Conservation (phyloP, 2,797 vertebrate species). For the Helicolenus hilgendorfi region DNA sequence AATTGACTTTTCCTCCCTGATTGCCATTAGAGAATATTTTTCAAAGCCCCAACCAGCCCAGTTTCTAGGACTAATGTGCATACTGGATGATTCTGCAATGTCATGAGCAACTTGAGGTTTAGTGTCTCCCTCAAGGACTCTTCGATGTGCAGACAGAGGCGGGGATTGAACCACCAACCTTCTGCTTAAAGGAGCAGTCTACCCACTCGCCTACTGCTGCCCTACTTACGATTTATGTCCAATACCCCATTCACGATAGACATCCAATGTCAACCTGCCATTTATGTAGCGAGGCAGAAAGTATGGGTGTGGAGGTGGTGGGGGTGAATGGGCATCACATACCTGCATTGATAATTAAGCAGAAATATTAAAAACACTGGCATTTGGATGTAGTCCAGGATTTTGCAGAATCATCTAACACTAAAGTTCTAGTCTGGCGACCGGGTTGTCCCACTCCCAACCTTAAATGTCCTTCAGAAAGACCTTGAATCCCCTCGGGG, state of each 20-base stretch:
- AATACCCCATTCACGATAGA: no score
- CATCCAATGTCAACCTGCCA: not conserved
- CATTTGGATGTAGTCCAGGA: not conserved
- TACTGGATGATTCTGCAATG: not conserved
- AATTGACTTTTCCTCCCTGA: not conserved
- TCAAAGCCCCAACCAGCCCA: not conserved
- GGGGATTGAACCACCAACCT: no score
- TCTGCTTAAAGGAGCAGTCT: no score
- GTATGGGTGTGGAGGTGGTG: not conserved
- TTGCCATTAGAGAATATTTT: not conserved
- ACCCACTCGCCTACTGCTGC: no score
- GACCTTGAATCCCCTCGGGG: not conserved
- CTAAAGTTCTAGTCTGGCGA: not conserved
- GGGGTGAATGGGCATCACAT: not conserved
- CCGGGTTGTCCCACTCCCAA: not conserved
- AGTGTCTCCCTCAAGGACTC: no score
- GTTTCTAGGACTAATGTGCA: not conserved
- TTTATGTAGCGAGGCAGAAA: not conserved
- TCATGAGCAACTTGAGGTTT: no score
- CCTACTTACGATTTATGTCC: not conserved
- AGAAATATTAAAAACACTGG: not conserved
- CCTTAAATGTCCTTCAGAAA: not conserved
- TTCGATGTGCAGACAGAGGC: no score
- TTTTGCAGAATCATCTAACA: not conserved
- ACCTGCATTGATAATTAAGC: not conserved